These are phyloP conservation scores for Holcopasites calliopsidis DNA, from an alignment of 1,140 invertebrate species.

Conservation along the genomic window DNA sequence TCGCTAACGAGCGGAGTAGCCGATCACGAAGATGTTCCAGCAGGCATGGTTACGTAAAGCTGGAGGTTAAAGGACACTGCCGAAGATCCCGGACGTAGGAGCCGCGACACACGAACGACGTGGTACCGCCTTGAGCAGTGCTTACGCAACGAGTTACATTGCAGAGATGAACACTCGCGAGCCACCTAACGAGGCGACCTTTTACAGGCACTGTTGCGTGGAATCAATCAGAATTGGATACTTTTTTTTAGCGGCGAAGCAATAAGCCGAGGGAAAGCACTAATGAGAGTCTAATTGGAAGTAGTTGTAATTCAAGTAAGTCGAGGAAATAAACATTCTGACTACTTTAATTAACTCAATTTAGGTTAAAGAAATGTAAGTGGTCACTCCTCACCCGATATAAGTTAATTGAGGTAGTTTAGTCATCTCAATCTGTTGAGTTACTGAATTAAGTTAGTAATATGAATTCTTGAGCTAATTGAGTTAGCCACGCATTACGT, in stretches of 20 bases:
- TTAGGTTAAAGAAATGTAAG: too few species aligned
- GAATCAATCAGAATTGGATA: slow-evolving; percentile 31
- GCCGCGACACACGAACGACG: slow-evolving; percentile 29
- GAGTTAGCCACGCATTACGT: too few species aligned
- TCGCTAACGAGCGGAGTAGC: not conserved
- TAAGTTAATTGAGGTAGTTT: not conserved
- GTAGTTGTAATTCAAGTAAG: too few species aligned
- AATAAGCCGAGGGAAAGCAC: not conserved
- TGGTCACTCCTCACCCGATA: too few species aligned
- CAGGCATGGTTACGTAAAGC: slow-evolving; percentile 38
- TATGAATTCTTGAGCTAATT: too few species aligned
- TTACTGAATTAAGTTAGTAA: too few species aligned
- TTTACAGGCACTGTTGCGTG: slow-evolving; percentile 9
- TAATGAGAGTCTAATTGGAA: not conserved
- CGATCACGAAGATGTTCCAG: not conserved
- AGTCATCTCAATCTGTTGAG: too few species aligned
- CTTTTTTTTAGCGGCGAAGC: not conserved
- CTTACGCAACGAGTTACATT: slow-evolving; percentile 52
- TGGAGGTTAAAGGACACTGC: slow-evolving; percentile 43
- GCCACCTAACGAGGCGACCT: slow-evolving; percentile 44
- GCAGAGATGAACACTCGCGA: slow-evolving; percentile 2
- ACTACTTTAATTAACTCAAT: too few species aligned
- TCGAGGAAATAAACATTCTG: too few species aligned
- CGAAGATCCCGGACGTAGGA: slow-evolving; percentile 42
- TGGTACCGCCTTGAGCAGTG: slow-evolving; percentile 14